Base-by-base conservation (phyloP, 2,113 vertebrate species). In the Limanda limanda region DNA sequence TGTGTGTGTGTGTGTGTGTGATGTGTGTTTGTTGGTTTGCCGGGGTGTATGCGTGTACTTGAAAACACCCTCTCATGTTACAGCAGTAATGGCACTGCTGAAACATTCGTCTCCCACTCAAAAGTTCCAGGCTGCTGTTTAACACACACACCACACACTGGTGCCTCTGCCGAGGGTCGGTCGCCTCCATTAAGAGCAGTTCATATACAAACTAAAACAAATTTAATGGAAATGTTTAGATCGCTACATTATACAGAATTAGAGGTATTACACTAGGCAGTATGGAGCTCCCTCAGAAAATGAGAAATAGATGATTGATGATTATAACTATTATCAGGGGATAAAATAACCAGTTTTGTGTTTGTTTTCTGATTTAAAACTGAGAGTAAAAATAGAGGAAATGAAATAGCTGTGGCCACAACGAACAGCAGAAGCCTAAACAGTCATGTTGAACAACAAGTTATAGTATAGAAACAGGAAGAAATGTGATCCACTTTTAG, bases 61-160 rank as follows among this genome's bases (percentile, higher is more conserved):
- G 17, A 78, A 85, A 88, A 81, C 63, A 84, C 51, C n/a, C 10
- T 85, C 79, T 89, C 88, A 37, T 42, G 60, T 91, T 91, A 70
- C 81, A 78, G 65, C 24, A 70, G 69, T 84, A 84, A 84, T 71
- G 60, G 78, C 45, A 57, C 64, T 80, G 68, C 78, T 75, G 71
- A 86, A 88, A 86, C 80, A 59, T 71, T 45, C 25, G 37, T 82
- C 80, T 66, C 42, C 21, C 65, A 48, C 66, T 79, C 70, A 79
- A n/a, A 74, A 60, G 71, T 47, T 71, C 52, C 78, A 71, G 48
- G 40, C 58, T 83, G 63, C 57, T 61, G 55, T 83, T 65, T 55
- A 69, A 72, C 40, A 75, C 40, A 12, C 51, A 66, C 18, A 75
- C 40, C 51, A 66, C 18, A 74, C 37, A 58, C 24, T 25, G 55